Percentiles rank a stretch among this genome's conserved stretches.
These are phyloP conservation scores for Microplitis deprimator DNA, from an alignment of 2,888 invertebrate species.

Conservation along the genomic window DNA sequence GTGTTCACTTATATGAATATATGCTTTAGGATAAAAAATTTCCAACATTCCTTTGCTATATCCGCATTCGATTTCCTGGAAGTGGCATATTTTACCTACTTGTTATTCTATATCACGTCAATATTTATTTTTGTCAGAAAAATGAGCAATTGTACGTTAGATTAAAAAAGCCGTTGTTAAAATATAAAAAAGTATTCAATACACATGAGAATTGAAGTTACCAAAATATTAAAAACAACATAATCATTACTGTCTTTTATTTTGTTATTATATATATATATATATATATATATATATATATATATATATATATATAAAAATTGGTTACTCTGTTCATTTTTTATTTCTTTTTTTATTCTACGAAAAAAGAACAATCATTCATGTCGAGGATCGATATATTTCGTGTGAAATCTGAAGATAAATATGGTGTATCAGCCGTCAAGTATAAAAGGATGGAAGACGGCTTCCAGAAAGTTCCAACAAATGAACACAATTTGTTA, in stretches of 20 bases:
- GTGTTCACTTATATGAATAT: slow-evolving; percentile 4
- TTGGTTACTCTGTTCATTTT: slow-evolving; percentile 10
- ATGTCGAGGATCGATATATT: background rate
- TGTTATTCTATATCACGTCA: background rate
- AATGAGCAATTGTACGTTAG: no score
- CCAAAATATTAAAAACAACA: no score
- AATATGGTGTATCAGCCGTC: slow-evolving; percentile 6
- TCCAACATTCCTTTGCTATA: background rate
- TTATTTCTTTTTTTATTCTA: background rate
- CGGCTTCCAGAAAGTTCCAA: slow-evolving; percentile 22
- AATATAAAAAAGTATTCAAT: no score
- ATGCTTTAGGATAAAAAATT: slow-evolving; percentile 1
- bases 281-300: background rate
- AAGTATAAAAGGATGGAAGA: slow-evolving; percentile 6
- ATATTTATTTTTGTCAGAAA: background rate
- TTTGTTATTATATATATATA: background rate
- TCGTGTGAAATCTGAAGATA: background rate
- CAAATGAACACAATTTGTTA: slow-evolving; percentile 39
- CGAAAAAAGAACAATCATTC: background rate
- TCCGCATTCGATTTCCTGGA: background rate
- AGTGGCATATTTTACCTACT: background rate
- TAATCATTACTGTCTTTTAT: no score
- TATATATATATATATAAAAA: no score
- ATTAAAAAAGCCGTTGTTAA: no score
- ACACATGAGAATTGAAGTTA: no score